Evolutionary conservation across 2,113 vertebrate species (phyloP), one percentile per base, ranked within the genome.

Genomic region (Eubucco bourcierii): DNA sequence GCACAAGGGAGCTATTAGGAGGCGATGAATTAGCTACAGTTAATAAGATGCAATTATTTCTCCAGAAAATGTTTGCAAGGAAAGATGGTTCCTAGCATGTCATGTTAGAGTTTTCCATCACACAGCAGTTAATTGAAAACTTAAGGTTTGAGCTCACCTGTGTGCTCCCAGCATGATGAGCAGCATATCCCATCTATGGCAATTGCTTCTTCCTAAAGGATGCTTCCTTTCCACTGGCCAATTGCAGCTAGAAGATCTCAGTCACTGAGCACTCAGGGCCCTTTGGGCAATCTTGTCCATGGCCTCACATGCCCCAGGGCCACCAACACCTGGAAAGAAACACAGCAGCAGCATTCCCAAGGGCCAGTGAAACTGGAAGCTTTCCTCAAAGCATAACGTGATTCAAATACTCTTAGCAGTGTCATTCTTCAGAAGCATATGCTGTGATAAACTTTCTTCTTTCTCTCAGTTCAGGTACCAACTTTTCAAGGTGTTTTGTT

Each of bases 1-100:
- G 76, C 63, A 77, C 34, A 31, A 89, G 53, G 73, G 87, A 80
- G 75, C 58, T 85, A 59, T 93, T 90, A 90, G 23, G 19, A 80
- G 68, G 65, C 1, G 0, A 83, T 63, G 87, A 83, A 94, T 94
- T 64, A 87, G 47, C 73, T 78, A 28, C 66, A 80, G 47, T 80
- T 90, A 91, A 90, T 79, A 75, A 91, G 53, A 81, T 75, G 56
- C 76, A 83, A 90, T 90, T 88, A 86, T 90, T 91, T 91, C 20
- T 86, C 73, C 76, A 0, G 0, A 64, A 88, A 90, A 80, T 44
- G 20, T 90, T 83, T 94, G 61, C 72, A 75, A 88, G 82, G 73
- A 85, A 78, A 83, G 65, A n/a, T 67, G 47, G 28, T 75, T 91
- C 83, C 58, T 83, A 91, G 85, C 73, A 93, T 74, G 70, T 78